A percentile compares a stretch with the other conserved stretches of the same genome.
phyloP scores from a whole-genome alignment of 2,797 vertebrate species.

The Siniperca scherzeri region DNA sequence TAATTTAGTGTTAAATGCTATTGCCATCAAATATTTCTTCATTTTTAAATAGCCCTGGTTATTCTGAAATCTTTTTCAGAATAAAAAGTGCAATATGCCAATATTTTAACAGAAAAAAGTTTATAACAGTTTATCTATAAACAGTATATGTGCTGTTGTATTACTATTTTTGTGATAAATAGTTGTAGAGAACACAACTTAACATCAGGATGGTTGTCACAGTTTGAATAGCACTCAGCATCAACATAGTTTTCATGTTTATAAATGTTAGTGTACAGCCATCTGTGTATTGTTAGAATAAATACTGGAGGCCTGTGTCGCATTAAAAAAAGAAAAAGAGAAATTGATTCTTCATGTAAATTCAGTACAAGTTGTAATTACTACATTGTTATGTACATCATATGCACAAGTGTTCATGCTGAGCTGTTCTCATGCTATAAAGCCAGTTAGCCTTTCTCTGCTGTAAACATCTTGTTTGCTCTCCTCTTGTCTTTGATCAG shows the following conservation, averaged over 20 bases:
- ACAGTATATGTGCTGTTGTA: not conserved
- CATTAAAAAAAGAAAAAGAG: not conserved
- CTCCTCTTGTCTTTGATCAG: conserved; percentile 56
- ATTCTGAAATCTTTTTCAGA: not conserved
- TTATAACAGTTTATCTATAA: not conserved
- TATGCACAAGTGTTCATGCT: not conserved
- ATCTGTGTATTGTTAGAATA: not conserved
- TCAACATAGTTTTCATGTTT: not conserved
- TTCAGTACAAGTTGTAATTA: conserved; percentile 13
- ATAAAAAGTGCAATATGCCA: not conserved
- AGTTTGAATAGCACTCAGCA: not conserved
- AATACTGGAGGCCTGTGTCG: not conserved
- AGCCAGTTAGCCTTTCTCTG: conserved; percentile 29
- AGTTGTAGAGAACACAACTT: not conserved
- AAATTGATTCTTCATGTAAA: not conserved
- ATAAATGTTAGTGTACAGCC: not conserved
- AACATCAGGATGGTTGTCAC: not conserved
- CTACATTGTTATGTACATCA: conserved; percentile 28
- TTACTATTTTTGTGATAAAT: not conserved
- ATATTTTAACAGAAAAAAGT: not conserved
- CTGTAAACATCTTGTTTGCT: conserved; percentile 47
- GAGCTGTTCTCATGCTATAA: conserved; percentile 28
- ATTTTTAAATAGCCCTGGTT: not conserved
- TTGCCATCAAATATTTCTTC: not conserved
- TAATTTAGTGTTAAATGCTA: not conserved